phyloP scores from a whole-genome alignment of 2,797 vertebrate genomes.

The Chiropotes sagulatus region DNA sequence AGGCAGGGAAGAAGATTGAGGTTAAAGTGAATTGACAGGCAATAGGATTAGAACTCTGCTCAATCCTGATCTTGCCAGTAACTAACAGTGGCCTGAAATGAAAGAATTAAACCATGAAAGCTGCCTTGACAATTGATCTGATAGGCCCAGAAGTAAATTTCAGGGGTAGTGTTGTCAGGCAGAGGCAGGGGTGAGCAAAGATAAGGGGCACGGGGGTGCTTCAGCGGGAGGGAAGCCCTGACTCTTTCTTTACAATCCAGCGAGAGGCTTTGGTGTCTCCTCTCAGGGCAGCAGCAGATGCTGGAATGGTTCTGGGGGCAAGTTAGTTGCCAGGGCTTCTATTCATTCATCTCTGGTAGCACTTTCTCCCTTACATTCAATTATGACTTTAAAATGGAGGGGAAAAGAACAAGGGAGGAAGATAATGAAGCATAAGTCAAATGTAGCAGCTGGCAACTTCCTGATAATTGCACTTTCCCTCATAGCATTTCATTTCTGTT shows the following conservation, averaged over 20 bases:
- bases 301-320: not conserved
- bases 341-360: not conserved
- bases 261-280: no score
- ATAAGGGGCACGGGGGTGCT: not conserved
- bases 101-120: constrained; percentile 77
- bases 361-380: constrained; percentile 8
- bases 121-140: constrained; percentile 67
- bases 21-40: constrained; percentile 81
- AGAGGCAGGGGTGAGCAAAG: not conserved
- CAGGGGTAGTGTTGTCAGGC: constrained; percentile 44
- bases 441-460: constrained; percentile 14
- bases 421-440: constrained; percentile 29
- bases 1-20: constrained; percentile 68
- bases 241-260: not conserved
- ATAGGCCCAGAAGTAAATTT: constrained; percentile 63
- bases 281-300: not conserved
- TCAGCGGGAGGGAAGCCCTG: fast-evolving
- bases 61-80: constrained; percentile 75
- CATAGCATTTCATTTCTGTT: not conserved
- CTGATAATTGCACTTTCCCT: not conserved
- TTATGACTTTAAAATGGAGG: constrained; percentile 43
- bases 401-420: constrained; percentile 1
- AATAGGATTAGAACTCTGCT: constrained; percentile 79
- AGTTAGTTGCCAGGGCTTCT: not conserved
- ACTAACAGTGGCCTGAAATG: constrained; percentile 78